Conservation (phyloP, 2,888 invertebrate genomes). For the Dascillus cervinus region DNA sequence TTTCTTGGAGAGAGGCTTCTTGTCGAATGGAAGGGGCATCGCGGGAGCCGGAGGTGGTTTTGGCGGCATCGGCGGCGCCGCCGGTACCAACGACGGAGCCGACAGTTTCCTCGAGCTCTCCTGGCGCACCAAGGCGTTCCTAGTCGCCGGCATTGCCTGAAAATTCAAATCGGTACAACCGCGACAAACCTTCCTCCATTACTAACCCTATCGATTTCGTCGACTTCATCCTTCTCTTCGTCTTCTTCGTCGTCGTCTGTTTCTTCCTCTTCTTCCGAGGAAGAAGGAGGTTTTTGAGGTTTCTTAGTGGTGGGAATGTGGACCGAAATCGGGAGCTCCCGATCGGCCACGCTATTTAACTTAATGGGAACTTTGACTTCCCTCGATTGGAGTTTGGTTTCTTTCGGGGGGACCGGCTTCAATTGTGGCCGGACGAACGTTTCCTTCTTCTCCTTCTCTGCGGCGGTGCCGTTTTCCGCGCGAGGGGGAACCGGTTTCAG, state of each 20-base stretch:
- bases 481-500: constrained; percentile 10
- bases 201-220: constrained; percentile 19
- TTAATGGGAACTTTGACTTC: constrained; percentile 40
- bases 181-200: too few species aligned
- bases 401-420: constrained; percentile 35
- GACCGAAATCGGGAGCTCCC: too few species aligned
- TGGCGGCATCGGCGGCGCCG: constrained; percentile 34
- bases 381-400: constrained; percentile 29
- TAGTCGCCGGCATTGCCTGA: constrained; percentile 32
- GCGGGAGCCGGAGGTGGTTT: constrained; percentile 51
- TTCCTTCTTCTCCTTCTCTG: constrained; percentile 26
- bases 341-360: constrained; percentile 36
- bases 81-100: constrained; percentile 25
- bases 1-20: constrained; percentile 47
- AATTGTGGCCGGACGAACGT: constrained; percentile 36
- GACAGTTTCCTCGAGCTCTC: constrained; percentile 34
- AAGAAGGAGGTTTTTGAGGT: background rate
- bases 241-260: constrained; percentile 4
- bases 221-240: constrained; percentile 13
- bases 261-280: constrained; percentile 2
- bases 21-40: constrained; percentile 48
- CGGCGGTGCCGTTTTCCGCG: constrained; percentile 31
- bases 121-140: constrained; percentile 35
- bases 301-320: constrained; percentile 22
- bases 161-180: too few species aligned